Conservation (phyloP, 2,797 vertebrate genomes). For the Epinephelus awoara region DNA sequence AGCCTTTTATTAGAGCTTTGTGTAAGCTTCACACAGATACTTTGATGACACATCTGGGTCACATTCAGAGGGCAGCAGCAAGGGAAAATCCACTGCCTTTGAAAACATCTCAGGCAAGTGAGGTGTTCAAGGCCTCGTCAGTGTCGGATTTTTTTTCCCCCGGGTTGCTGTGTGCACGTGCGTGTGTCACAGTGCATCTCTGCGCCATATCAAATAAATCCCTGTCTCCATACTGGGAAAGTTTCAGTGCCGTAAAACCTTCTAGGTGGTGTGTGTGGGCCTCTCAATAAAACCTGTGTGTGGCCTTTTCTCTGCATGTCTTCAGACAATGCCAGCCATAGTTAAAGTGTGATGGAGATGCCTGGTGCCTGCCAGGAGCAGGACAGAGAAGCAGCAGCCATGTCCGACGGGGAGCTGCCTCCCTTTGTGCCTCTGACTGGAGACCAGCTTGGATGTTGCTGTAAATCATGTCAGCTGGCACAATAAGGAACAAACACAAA, state of each 20-base stretch:
- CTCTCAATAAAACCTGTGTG: constrained; percentile 73
- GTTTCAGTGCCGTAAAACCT: constrained; percentile 49
- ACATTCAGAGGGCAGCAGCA: constrained; percentile 40
- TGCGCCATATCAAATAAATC: constrained; percentile 49
- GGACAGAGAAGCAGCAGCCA: constrained; percentile 42
- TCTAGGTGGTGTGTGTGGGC: constrained; percentile 60
- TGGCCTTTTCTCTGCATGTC: constrained; percentile 67
- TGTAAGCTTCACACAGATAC: constrained; percentile 34
- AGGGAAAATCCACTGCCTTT: constrained; percentile 33
- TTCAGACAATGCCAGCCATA: constrained; percentile 63
- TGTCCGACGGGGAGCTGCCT: constrained; percentile 52
- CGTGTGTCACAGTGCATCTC: constrained; percentile 27
- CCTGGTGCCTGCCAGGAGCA: constrained; percentile 60
- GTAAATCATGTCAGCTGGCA: constrained; percentile 67
- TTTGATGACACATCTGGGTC: constrained; percentile 63
- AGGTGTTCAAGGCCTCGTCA: constrained; percentile 34
- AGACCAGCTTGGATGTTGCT: constrained; percentile 48
- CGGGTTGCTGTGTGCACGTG: constrained; percentile 13
- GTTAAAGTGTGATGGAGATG: constrained; percentile 75
- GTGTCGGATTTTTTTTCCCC: constrained; percentile 21
- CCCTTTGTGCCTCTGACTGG: constrained; percentile 61
- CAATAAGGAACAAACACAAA: constrained; percentile 24
- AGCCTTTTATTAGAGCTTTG: constrained; percentile 43
- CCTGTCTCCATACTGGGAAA: constrained; percentile 30
- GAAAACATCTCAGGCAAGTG: constrained; percentile 26